phyloP scores from a whole-genome alignment of 2,797 vertebrate species.

The Oreochromis grahami region DNA sequence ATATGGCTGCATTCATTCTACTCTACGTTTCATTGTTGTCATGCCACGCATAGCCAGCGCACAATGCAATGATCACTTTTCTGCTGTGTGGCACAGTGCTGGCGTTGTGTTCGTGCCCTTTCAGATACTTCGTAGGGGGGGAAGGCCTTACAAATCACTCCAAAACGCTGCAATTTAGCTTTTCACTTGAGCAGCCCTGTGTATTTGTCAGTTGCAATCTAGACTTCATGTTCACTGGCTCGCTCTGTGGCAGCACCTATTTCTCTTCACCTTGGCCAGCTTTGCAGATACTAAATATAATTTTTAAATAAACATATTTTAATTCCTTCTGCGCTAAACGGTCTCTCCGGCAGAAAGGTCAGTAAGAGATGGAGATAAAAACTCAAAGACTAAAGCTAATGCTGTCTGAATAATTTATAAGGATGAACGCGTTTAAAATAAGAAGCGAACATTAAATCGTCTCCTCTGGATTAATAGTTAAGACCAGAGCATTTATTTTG shows the following conservation, averaged over 20 bases:
- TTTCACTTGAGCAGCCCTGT: background rate
- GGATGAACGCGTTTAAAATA: background rate
- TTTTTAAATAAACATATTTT: background rate
- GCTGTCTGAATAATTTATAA: background rate
- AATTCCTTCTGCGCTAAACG: background rate
- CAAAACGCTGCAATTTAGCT: slow-evolving; percentile 16
- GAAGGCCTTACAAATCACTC: slow-evolving; percentile 6
- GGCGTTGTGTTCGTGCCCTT: background rate
- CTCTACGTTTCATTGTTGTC: slow-evolving; percentile 46
- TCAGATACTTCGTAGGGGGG: background rate
- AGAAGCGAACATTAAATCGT: background rate
- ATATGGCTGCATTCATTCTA: slow-evolving; percentile 67
- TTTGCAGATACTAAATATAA: background rate
- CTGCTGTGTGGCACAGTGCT: slow-evolving; percentile 10
- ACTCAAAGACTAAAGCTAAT: background rate
- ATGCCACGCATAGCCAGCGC: slow-evolving; percentile 53
- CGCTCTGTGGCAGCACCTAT: background rate
- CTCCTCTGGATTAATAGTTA: background rate
- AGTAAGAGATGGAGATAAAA: background rate
- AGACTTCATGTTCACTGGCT: slow-evolving; percentile 3
- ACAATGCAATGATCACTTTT: slow-evolving; percentile 44
- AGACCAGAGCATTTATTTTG: background rate
- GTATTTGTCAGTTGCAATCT: background rate
- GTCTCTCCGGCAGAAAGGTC: background rate
- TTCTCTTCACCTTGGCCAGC: background rate